Evolutionary conservation across 2,888 invertebrate genomes (phyloP), one percentile per base, ranked within the genome.

Genomic region (Spicauda simplicius): DNA sequence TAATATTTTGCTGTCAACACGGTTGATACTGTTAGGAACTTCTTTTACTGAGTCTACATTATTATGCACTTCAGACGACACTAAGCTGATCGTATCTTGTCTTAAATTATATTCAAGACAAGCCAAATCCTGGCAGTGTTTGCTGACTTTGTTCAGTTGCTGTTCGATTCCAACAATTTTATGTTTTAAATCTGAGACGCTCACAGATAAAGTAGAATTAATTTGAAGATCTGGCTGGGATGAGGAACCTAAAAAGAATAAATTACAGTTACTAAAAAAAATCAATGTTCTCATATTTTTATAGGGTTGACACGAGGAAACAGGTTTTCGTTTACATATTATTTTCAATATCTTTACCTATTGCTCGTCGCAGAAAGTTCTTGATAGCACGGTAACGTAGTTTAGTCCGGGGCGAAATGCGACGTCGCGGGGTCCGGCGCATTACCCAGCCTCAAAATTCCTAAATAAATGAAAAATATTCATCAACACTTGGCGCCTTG

Each of bases 371-470:
- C 64, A 92, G 80, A 72, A 92, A 92, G 56, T 86, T 81, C 67
- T 85, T 83, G 67, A 92, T 87, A 53, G 87, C 86, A 25, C 84
- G 82, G 73, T 83, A 92, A 69, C 83, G 85, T 64, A 81, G 85
- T 74, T 81, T 87, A 71, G 92, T 86, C 55, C 88, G 87, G 53
- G 91, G 90, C 53, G 92, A 91, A 70, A 91, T 88, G 53, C 89
- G 88, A 60, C 92, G 91, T 33, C 88, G 87, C 20, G 90, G 87
- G 20, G 88, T 87, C 60, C 86, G 80, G 74, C 80, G 84, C 92
- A 92, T 92, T 72, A 81, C 87, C 79, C 58, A 7, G 48, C 48
- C 48, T 48, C 48, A 48, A n/a, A 14, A 14, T 8, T 16, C 41
- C 14, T 12, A 14, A 41, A 41, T 14, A 14, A 41, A 14, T 41